A percentile compares a stretch with the other conserved stretches of the same genome.
Evolutionary conservation across 2,888 invertebrate species (phyloP).

Genomic region (Chromoteleia sp.): DNA sequence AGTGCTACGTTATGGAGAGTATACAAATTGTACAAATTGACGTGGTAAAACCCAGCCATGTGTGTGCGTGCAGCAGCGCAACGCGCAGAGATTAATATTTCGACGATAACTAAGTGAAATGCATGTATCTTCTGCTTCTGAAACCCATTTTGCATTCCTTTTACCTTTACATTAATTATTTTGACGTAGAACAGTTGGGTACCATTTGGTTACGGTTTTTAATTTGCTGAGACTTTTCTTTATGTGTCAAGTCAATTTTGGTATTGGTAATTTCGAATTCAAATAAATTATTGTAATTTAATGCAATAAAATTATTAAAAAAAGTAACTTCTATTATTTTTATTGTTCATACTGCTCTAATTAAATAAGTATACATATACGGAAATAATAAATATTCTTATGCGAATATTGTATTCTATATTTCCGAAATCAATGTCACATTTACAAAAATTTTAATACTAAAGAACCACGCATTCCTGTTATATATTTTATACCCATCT

Average conservation of each 20-base stretch:
- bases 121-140: constrained; percentile 54
- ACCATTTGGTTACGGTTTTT: background rate
- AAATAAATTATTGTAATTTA: no score
- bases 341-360: no score
- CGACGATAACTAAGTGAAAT: constrained; percentile 77
- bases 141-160: constrained; percentile 56
- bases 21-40: constrained; percentile 81
- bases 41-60: constrained; percentile 69
- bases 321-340: no score
- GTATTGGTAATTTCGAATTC: no score
- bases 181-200: constrained; percentile 48
- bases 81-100: constrained; percentile 81
- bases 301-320: no score
- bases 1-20: constrained; percentile 82
- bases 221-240: background rate
- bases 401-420: no score
- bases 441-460: constrained; percentile 4
- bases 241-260: no score
- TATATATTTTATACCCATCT: constrained; percentile 22
- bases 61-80: constrained; percentile 65
- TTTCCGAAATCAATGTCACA: background rate
- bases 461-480: background rate
- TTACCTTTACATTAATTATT: constrained; percentile 56
- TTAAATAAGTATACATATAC: no score
- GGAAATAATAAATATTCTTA: no score